Evolutionary conservation across 2,888 invertebrate genomes (phyloP), one percentile per base, ranked within the genome.

Genomic region (Buathra laborator): DNA sequence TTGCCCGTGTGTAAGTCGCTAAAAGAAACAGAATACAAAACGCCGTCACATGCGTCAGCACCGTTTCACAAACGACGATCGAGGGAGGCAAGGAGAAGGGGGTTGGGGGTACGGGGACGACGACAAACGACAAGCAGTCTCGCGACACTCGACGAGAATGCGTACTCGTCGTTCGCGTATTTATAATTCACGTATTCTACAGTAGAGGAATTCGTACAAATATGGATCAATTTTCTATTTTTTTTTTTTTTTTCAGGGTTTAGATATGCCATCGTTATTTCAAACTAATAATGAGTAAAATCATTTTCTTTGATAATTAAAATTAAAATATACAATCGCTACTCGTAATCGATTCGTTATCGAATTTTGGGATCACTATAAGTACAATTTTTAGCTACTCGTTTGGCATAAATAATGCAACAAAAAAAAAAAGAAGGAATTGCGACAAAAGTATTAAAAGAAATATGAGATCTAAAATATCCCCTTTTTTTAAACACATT

Each of bases 1-100:
- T 86, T 74, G 29, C n/a, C 19, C 71, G 56, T 68, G 72, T 84
- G 67, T 72, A 78, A 81, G 78, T 74, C 43, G 64, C 66, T 12
- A 75, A 74, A 75, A 74, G 77, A 74, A 84, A 84, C 74, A 66
- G 64, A 81, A 84, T 81, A 68, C 44, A 51, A 84, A 81, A 68
- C 64, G 81, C 84, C 77, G 76, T 81, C 74, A 70, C 46, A 81
- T 74, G 70, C 68, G 70, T 74, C 78, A 84, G 84, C 84, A 84
- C 78, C 81, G 81, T 81, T 81, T 81, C 46, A 70, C 77, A 78
- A 81, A 77, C 72, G 51, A 74, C 74, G 29, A 78, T 75, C 66
- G 81, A 78, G 64, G 67, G 16, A 16, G 37, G 43, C 72, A 37
- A 37, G 37, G 37, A 37, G 9, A 37, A 9, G 37, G 37, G 37